Evolutionary conservation across 2,797 vertebrate genomes (phyloP).

Genomic region (Tolypeutes matacus): DNA sequence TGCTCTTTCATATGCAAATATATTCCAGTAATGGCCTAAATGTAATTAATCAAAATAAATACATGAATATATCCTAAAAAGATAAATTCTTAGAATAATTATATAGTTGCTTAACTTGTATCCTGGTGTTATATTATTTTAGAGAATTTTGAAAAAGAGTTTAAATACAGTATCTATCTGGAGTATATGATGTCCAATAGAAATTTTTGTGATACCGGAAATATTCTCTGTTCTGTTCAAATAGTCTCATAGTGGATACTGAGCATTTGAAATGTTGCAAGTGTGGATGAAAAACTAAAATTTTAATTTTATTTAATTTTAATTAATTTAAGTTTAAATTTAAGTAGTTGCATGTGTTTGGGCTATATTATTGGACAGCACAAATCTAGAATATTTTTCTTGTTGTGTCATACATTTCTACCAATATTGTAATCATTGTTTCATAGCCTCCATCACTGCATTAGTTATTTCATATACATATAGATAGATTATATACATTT

Average conservation of each 20-base stretch:
- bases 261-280: background rate
- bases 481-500: background rate
- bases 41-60: conserved; percentile 48
- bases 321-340: background rate
- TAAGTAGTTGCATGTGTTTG: background rate
- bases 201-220: background rate
- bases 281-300: background rate
- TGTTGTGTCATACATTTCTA: background rate
- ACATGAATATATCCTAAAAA: background rate
- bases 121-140: background rate
- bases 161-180: background rate
- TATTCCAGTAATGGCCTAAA: background rate
- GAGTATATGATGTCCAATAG: background rate
- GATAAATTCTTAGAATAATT: background rate
- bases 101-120: background rate
- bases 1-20: background rate
- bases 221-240: background rate
- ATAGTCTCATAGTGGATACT: background rate
- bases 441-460: background rate
- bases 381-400: background rate
- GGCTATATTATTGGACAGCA: background rate
- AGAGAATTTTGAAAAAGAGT: background rate
- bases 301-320: conserved; percentile 19
- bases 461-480: background rate
- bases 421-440: background rate